These are phyloP conservation scores for Heliothis virescens DNA, from an alignment of 1,140 invertebrate species.

Conservation along the genomic window DNA sequence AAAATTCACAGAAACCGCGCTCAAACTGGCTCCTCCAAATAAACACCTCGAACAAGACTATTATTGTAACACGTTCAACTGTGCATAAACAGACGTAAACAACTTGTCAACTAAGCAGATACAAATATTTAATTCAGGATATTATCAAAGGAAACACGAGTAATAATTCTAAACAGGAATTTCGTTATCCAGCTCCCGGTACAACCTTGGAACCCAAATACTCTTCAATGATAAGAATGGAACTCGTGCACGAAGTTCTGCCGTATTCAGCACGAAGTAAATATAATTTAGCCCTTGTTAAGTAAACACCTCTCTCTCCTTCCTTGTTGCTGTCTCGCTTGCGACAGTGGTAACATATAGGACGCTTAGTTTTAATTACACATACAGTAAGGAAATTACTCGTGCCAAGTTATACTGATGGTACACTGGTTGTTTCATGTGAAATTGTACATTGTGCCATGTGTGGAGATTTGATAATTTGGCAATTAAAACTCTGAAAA, in stretches of 20 bases:
- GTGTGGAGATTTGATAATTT: neutral
- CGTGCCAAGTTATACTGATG: slow-evolving; percentile 53
- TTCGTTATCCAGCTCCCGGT: slow-evolving; percentile 40
- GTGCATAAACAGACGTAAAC: slow-evolving; percentile 32
- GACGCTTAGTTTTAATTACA: slow-evolving; percentile 73
- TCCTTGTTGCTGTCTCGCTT: slow-evolving; percentile 50
- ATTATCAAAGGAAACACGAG: slow-evolving; percentile 46
- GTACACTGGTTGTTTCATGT: slow-evolving; percentile 45
- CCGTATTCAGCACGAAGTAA: slow-evolving; percentile 64
- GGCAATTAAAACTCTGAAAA: neutral
- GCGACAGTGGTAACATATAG: slow-evolving; percentile 54
- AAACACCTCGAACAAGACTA: slow-evolving; percentile 9
- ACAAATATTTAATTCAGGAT: slow-evolving; percentile 43
- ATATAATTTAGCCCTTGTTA: slow-evolving; percentile 77
- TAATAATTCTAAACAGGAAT: slow-evolving; percentile 45
- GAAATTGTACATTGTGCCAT: neutral
- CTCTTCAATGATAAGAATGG: slow-evolving; percentile 21
- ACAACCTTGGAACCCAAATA: slow-evolving; percentile 26
- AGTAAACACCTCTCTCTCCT: slow-evolving; percentile 57
- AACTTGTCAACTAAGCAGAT: slow-evolving; percentile 22
- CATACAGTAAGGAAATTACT: slow-evolving; percentile 66
- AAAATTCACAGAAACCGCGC: neutral
- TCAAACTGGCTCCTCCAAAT: neutral
- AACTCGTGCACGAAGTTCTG: slow-evolving; percentile 13
- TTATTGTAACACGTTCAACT: slow-evolving; percentile 3